Conservation (phyloP, 2,113 vertebrate genomes). For the Pardalotus punctatus region DNA sequence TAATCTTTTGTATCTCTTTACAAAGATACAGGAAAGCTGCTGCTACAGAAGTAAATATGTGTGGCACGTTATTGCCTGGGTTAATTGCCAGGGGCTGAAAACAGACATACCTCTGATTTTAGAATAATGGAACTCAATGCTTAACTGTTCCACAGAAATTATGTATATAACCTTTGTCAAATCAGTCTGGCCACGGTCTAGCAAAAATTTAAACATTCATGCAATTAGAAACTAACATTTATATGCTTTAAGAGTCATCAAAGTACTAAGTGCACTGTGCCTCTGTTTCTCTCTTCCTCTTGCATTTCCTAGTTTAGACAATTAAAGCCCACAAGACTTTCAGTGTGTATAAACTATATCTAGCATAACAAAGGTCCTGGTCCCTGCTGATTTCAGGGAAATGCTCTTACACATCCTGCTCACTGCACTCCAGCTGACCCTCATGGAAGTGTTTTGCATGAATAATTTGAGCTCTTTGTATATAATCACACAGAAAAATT, state of each 20-base stretch:
- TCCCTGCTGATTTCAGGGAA: slow-evolving; percentile 15
- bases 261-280: not conserved
- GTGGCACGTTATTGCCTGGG: not conserved
- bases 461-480: slow-evolving; percentile 10
- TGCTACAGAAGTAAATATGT: not conserved
- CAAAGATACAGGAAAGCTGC: not conserved
- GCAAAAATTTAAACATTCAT: not conserved
- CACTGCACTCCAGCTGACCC: slow-evolving; percentile 1
- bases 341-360: not conserved
- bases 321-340: not conserved
- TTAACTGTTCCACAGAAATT: not conserved
- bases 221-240: not conserved
- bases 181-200: not conserved
- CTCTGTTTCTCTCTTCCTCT: not conserved
- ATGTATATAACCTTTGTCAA: not conserved
- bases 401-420: not conserved
- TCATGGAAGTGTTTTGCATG: not conserved
- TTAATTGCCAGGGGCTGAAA: not conserved
- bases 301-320: not conserved
- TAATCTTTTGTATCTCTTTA: not conserved
- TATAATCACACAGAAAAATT: slow-evolving; percentile 10
- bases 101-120: not conserved
- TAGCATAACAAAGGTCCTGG: not conserved
- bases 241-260: not conserved
- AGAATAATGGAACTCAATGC: not conserved